Conservation (phyloP, 2,113 vertebrate genomes). For the Camarhynchus parvulus region DNA sequence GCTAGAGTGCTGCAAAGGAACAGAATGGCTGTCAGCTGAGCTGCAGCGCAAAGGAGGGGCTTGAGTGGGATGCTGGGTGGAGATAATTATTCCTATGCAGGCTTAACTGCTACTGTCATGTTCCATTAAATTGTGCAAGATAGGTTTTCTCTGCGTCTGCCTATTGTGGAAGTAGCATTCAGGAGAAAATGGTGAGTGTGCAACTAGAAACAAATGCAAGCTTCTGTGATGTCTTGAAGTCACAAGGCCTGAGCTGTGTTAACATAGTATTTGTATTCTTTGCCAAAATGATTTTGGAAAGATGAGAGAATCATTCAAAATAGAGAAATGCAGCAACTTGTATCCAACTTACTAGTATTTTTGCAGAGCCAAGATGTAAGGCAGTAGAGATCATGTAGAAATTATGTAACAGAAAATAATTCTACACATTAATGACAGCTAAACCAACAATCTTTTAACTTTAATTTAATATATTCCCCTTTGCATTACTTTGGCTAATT, state of each 20-base stretch:
- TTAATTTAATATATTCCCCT: background rate
- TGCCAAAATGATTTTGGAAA: background rate
- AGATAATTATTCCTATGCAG: slow-evolving; percentile 11
- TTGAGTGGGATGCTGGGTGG: background rate
- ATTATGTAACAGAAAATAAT: background rate
- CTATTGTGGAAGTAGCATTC: background rate
- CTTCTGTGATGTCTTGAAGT: background rate
- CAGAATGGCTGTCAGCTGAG: background rate
- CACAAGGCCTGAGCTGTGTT: background rate
- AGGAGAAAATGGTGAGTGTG: background rate
- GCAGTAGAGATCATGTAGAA: background rate
- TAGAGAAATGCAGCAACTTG: background rate
- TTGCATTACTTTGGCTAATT: background rate
- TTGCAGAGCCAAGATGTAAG: background rate
- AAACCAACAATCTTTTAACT: background rate
- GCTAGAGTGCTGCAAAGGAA: background rate
- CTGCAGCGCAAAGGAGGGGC: background rate
- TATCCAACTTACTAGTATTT: background rate
- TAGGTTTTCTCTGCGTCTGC: background rate
- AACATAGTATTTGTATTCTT: background rate
- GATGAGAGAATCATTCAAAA: background rate
- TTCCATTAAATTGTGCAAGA: slow-evolving; percentile 16
- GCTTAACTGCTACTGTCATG: slow-evolving; percentile 30
- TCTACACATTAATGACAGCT: background rate
- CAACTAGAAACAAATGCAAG: background rate